Evolutionary conservation across 2,888 invertebrate species (phyloP).

Genomic region (Apamea monoglypha): DNA sequence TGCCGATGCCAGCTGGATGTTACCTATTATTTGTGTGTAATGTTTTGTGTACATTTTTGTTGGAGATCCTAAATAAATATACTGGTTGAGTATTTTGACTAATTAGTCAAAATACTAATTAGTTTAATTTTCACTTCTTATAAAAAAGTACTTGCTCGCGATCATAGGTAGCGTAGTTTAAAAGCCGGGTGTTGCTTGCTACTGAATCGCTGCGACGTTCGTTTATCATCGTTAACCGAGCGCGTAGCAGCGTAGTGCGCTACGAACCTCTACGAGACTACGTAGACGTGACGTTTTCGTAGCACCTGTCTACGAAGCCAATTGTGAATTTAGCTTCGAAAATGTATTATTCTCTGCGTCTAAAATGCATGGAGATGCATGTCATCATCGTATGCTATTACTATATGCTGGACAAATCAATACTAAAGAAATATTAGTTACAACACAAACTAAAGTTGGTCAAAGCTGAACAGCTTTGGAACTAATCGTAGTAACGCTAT

Average conservation of each 20-base stretch:
- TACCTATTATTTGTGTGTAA: background rate
- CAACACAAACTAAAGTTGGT: background rate
- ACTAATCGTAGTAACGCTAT: background rate
- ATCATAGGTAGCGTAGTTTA: background rate
- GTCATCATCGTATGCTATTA: background rate
- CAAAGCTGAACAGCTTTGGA: background rate
- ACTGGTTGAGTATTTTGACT: background rate
- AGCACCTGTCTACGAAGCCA: slow-evolving; percentile 31
- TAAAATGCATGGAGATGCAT: background rate
- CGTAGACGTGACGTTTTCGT: slow-evolving; percentile 32
- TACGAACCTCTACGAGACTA: slow-evolving; percentile 33
- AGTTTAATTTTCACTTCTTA: background rate
- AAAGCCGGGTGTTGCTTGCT: slow-evolving; percentile 25
- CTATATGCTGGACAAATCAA: background rate
- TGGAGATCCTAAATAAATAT: background rate
- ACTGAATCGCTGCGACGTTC: slow-evolving; percentile 22
- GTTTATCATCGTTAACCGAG: slow-evolving; percentile 38
- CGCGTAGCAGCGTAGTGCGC: slow-evolving; percentile 56
- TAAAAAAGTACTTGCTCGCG: background rate
- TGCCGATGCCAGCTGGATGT: background rate
- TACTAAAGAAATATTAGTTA: too few species aligned
- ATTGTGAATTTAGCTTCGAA: background rate
- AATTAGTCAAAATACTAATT: too few species aligned
- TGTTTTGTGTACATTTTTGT: background rate
- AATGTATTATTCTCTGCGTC: background rate